Base-by-base conservation (phyloP, 1,140 invertebrate species). In the Teleogryllus occipitalis region DNA sequence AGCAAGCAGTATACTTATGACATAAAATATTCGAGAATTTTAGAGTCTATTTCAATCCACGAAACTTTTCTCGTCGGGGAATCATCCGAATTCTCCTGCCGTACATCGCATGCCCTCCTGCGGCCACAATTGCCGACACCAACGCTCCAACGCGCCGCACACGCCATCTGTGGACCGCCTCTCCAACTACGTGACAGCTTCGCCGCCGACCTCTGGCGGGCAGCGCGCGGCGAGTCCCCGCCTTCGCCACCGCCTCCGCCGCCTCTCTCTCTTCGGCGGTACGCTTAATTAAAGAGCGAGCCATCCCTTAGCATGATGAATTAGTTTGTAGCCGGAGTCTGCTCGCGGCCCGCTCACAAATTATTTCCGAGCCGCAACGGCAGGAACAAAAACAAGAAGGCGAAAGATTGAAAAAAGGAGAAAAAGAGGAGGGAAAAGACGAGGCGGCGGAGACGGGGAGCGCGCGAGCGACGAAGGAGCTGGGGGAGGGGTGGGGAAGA, bases 251-350 rank as follows among this genome's bases (percentile, higher is more conserved):
- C 10, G 54, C 54, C 54, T 65, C 54, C 54, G 54, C 10, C 7
- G 54, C 54, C 54, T 65, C 54, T 18, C 78, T 15, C 54, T 65
- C 54, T 18, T 18, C 10, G 54, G 54, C 54, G 54, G 54, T 18
- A 14, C 18, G 54, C 54, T 65, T 65, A 65, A 65, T 65, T 65
- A 65, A 65, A 65, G 54, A 65, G 54, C 18, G 10, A 18, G 18
- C 54, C 54, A 65, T 65, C 54, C 54, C 54, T 65, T 65, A 65
- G 54, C 54, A 65, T 65, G 54, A 65, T 65, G 54, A 65, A 65
- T 65, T 65, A 65, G 54, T 65, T 65, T 65, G 54, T 65, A 65
- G 54, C 54, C 18, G 54, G 54, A 65, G 54, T 65, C 54, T 65
- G 54, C 54, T 65, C 18, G 54, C 54, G 54, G 54, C 49, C 49